Evolutionary conservation across 23 tunicate genomes (phyloP).

Genomic region (Trididemnum nubilum): DNA sequence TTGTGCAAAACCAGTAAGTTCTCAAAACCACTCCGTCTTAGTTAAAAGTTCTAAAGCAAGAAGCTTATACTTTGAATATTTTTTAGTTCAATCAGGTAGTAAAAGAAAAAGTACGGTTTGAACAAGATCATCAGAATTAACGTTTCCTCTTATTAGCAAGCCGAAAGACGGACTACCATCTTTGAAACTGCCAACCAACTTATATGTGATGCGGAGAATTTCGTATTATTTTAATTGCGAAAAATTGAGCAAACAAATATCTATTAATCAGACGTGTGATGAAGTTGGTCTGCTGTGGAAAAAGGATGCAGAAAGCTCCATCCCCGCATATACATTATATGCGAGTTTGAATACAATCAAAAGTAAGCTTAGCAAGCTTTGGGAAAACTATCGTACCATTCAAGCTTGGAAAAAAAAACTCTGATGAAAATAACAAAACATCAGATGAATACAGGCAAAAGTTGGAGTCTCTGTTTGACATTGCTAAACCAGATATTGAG

Average conservation of each 20-base stretch:
- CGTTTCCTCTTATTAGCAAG: neutral
- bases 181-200: constrained; percentile 5
- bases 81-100: neutral
- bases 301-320: neutral
- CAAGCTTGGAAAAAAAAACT: constrained; percentile 1
- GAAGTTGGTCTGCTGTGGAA: constrained; percentile 4
- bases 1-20: too few species aligned
- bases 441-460: neutral
- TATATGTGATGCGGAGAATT: constrained; percentile 4
- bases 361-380: neutral
- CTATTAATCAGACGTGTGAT: neutral
- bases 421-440: neutral
- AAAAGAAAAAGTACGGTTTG: neutral
- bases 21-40: too few species aligned
- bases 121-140: neutral
- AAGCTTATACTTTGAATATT: too few species aligned
- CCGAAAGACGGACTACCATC: neutral
- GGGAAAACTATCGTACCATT: neutral
- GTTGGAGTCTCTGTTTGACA: neutral
- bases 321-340: neutral
- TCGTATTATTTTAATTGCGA: neutral
- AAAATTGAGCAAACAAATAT: neutral
- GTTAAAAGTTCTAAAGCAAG: too few species aligned
- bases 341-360: neutral
- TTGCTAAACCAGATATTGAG: constrained; percentile 20